Conservation (phyloP, 2,888 invertebrate species). For the Pterobdella sp. region DNA sequence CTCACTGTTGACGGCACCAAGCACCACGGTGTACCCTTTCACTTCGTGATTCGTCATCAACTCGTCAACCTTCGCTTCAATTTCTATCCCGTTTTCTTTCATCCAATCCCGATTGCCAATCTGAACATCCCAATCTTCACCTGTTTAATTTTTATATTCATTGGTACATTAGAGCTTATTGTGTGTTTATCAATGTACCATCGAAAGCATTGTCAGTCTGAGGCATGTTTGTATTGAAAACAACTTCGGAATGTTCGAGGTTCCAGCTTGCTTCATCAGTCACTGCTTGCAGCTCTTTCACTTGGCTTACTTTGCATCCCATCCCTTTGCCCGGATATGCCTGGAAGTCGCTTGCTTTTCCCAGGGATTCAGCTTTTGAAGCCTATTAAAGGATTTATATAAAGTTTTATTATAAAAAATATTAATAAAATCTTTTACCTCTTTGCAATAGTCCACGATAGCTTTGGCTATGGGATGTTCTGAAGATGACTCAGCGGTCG, state of each 20-base stretch:
- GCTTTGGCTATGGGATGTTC: constrained; percentile 94
- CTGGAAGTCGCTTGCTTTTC: constrained; percentile 62
- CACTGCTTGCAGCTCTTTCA: not conserved
- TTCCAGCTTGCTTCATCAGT: not conserved
- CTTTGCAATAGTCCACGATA: constrained; percentile 76
- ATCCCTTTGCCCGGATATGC: constrained; percentile 87
- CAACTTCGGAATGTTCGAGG: not conserved
- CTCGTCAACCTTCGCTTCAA: constrained; percentile 67
- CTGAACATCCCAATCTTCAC: constrained; percentile 56
- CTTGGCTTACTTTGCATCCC: constrained; percentile 61
- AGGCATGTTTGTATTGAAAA: not conserved
- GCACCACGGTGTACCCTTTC: constrained; percentile 78
- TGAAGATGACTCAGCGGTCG: constrained; percentile 83
- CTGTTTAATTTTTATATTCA: not conserved
- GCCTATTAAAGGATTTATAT: constrained; percentile 45
- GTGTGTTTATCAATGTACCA: too few relatives aligned
- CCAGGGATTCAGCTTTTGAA: constrained; percentile 58
- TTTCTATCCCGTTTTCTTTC: constrained; percentile 72
- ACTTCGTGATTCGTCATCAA: constrained; percentile 75
- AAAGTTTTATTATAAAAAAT: not conserved
- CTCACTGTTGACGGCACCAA: constrained; percentile 76
- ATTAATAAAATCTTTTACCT: constrained; percentile 44
- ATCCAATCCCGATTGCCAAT: constrained; percentile 96
- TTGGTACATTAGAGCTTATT: not conserved
- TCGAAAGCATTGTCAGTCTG: too few relatives aligned